Base-by-base conservation (phyloP, 1,140 invertebrate species). In the Lepidotrigona ventralis region DNA sequence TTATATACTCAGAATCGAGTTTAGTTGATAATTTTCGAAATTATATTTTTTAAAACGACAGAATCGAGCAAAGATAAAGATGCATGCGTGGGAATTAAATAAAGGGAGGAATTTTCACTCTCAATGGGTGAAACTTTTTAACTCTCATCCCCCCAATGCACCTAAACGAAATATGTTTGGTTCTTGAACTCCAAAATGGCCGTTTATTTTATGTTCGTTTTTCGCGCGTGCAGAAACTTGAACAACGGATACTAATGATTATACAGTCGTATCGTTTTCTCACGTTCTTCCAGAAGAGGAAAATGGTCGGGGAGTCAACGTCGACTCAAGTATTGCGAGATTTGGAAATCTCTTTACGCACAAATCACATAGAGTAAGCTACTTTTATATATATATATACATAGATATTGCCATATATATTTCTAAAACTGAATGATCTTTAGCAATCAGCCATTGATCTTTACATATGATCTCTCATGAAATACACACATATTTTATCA, bases 281-380 rank as follows among this genome's bases (percentile, higher is more conserved):
- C 94, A 92, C 92, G 93, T 94, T 95, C 94, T 97, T 97, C 77
- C 96, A 99, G 98, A 99, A 98, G 96, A 95, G 98, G 93, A 99
- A 99, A 96, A 98, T 98, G 95, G 97, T 99, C 29, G 98, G 98
- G 63, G 98, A 99, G 92, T 98, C 98, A 17, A 99, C 99, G 70
- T 99, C 99, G 33, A 99, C 99, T 39, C 98, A 99, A 96, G 98
- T 99, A 83, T 95, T 99, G 53, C 96, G 99, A 91, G 99, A 99
- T 95, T 95, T 99, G 88, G 99, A 99, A 95, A 99, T 99, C 91
- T 99, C 99, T 17, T 95, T 99, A 79, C 96, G 99, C 89, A 99
- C 99, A 69, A 99, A 99, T 95, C 98, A 99, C 93, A 99, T 99
- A 91, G 99, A 99, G 98, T 99, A 95, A 97, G 97, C 95, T 60